Base-by-base conservation (phyloP, 2,113 vertebrate species). In the Polypterus senegalus region DNA sequence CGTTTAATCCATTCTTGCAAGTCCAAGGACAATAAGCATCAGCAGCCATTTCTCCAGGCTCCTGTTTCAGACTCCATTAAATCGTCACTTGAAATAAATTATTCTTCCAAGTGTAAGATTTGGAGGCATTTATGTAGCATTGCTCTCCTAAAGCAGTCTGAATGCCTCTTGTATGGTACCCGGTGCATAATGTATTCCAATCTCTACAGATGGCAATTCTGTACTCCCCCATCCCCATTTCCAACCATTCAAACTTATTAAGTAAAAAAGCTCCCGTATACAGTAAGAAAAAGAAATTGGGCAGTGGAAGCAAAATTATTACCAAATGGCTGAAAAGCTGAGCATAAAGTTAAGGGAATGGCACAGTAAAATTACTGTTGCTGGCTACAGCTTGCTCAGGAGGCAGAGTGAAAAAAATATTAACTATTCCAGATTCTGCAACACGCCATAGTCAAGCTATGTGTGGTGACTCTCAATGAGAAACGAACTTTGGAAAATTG, bases 181-280 rank as follows among this genome's bases (percentile, higher is more conserved):
- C n/a, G 51, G 54, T 62, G 49, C 57, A 66, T 66, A 62, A 66
- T 66, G 65, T 60, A 66, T 62, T 46, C 8, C 65, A 66, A 62
- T 66, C 65, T 66, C 60, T 44, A 27, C 27, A 58, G 60, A 58
- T 59, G 65, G 60, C 27, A 51, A 57, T 55, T 61, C 27, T 27
- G 27, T 27, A 27, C 27, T 27, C 27, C 27, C 27, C 27, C 27
- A 27, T 27, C 59, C 56, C 46, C 9, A 49, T 47, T 46, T 47
- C 11, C 46, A 53, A 46, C n/a, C 46, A 51, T 48, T 65, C 45
- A 54, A 48, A 61, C 64, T 46, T 55, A 54, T 61, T 57, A 46
- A 45, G 45, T n/a, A 62, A 57, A 4, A 47, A 9, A 54, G 48
- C 5, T 27, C 27, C 27, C 27, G 2, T 27, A 27, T 27, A 27